Conservation (phyloP, 2,888 invertebrate species). For the Sinhomidia bicolor region DNA sequence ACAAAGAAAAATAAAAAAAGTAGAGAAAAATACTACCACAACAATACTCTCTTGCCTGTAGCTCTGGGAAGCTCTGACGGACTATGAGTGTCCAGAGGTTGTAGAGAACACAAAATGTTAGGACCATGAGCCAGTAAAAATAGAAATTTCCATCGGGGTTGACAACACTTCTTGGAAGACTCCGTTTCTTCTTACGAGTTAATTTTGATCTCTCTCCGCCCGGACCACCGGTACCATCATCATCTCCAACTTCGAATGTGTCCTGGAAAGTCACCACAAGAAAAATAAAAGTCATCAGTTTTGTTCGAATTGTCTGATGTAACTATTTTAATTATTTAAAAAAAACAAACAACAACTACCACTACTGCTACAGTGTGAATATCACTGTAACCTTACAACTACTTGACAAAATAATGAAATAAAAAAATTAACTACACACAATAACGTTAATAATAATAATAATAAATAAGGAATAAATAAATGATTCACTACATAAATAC, state of each 20-base stretch:
- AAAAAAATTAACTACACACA: too few relatives aligned
- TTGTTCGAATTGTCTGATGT: too few relatives aligned
- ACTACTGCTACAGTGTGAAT: too few relatives aligned
- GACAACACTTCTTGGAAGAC: conserved; percentile 91
- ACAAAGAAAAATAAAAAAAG: background rate
- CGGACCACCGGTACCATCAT: conserved; percentile 83
- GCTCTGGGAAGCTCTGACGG: conserved; percentile 95
- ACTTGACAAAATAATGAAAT: too few relatives aligned
- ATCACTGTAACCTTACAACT: too few relatives aligned
- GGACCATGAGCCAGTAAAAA: conserved; percentile 96
- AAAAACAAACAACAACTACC: too few relatives aligned
- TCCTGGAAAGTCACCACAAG: conserved; percentile 81
- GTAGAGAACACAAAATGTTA: conserved; percentile 94
- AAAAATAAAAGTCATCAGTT: too few relatives aligned
- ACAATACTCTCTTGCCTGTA: conserved; percentile 88
- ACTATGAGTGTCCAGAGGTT: conserved; percentile 98
- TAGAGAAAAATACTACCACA: too few relatives aligned
- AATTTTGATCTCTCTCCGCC: conserved; percentile 83
- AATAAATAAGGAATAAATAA: too few relatives aligned
- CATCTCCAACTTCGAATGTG: conserved; percentile 83
- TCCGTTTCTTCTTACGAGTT: conserved; percentile 85
- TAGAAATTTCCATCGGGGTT: conserved; percentile 98
- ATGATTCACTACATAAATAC: too few relatives aligned
- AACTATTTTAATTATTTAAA: too few relatives aligned
- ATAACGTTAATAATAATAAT: too few relatives aligned